A percentile compares a stretch with the other conserved stretches of the same genome.
Conservation (phyloP, 2,113 vertebrate genomes). For the Mirza zaza region DNA sequence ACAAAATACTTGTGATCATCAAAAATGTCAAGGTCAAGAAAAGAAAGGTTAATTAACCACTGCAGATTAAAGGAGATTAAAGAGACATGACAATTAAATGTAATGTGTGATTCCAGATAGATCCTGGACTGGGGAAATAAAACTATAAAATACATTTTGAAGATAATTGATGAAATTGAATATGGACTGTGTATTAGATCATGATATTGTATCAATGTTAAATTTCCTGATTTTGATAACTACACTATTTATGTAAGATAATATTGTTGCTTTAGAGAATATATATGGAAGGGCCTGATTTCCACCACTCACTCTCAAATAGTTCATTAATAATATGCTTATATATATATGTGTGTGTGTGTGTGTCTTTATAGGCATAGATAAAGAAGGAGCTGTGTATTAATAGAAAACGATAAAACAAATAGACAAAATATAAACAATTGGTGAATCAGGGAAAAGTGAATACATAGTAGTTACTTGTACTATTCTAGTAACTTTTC, state of each 20-base stretch:
- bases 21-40: not conserved
- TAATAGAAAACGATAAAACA: not conserved
- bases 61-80: not conserved
- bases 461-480: not conserved
- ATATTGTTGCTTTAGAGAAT: not conserved
- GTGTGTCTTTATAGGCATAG: not conserved
- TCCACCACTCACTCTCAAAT: not conserved
- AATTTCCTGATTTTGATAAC: conserved; percentile 36
- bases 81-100: not conserved
- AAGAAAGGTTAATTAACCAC: not conserved
- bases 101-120: not conserved
- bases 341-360: not conserved
- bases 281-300: not conserved
- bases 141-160: not conserved
- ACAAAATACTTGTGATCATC: not conserved
- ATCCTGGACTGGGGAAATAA: not conserved
- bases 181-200: not conserved
- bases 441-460: not conserved
- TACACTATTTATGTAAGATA: not conserved
- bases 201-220: not conserved
- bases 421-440: not conserved
- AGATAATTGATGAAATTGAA: not conserved
- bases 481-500: not conserved
- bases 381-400: not conserved
- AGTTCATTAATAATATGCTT: not conserved